A percentile compares a stretch with the other conserved stretches of the same genome.
These are phyloP conservation scores for Terrapene triunguis DNA, from an alignment of 2,113 vertebrate species.

Conservation along the genomic window DNA sequence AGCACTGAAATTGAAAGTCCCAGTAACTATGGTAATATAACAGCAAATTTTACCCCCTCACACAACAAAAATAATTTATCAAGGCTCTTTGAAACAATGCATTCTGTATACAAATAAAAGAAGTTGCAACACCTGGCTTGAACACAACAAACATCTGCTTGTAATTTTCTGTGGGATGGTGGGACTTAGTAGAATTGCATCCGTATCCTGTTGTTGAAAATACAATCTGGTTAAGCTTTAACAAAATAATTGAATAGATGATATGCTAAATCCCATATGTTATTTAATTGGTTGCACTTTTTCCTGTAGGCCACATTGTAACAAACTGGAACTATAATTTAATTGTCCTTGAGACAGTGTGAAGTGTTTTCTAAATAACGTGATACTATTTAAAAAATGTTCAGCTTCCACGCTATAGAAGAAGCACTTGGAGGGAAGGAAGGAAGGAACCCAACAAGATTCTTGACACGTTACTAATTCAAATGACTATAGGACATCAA, in stretches of 20 bases:
- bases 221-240: background rate
- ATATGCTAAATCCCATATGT: background rate
- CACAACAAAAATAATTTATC: constrained; percentile 9
- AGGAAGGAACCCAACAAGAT: background rate
- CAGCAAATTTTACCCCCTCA: constrained; percentile 34
- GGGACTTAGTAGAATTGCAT: background rate
- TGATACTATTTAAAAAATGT: background rate
- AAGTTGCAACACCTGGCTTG: background rate
- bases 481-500: background rate
- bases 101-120: constrained; percentile 44
- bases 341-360: background rate
- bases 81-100: background rate
- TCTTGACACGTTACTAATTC: fast-evolving
- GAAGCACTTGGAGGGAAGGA: background rate
- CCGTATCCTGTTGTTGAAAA: background rate
- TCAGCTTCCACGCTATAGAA: background rate
- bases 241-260: background rate
- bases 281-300: background rate
- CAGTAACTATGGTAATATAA: background rate
- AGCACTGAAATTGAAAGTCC: background rate
- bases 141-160: constrained; percentile 48
- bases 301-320: background rate
- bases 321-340: background rate
- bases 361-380: background rate
- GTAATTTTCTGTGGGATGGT: background rate